A percentile compares a stretch with the other conserved stretches of the same genome.
Evolutionary conservation across 2,888 invertebrate genomes (phyloP).

Genomic region (Ferdinandea cuprea): DNA sequence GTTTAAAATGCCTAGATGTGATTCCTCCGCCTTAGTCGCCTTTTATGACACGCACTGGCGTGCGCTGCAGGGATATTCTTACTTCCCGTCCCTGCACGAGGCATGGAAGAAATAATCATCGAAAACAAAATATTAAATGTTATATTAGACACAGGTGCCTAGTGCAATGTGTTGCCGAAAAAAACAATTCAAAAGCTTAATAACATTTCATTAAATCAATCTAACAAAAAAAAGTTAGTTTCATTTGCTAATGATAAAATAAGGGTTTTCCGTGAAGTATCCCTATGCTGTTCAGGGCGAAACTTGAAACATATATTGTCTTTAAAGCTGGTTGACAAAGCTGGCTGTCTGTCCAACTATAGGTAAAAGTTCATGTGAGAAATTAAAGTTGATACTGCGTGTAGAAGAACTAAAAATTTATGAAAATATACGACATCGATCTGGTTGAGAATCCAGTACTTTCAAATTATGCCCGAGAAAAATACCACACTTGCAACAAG

Average conservation of each 20-base stretch:
- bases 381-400: slow-evolving; percentile 47
- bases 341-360: slow-evolving; percentile 34
- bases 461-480: slow-evolving; percentile 23
- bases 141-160: slow-evolving; percentile 59
- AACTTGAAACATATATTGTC: slow-evolving; percentile 24
- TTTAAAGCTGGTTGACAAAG: slow-evolving; percentile 53
- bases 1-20: too few relatives aligned
- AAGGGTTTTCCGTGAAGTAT: slow-evolving; percentile 44
- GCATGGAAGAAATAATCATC: slow-evolving; percentile 66
- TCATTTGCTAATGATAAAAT: slow-evolving; percentile 48
- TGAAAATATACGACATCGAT: slow-evolving; percentile 42
- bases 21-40: too few relatives aligned
- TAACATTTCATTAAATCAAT: slow-evolving; percentile 12
- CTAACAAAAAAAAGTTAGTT: slow-evolving; percentile 33
- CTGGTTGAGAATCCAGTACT: slow-evolving; percentile 30
- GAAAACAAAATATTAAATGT: slow-evolving; percentile 63
- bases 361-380: slow-evolving; percentile 56
- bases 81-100: too few relatives aligned
- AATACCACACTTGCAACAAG: slow-evolving; percentile 29
- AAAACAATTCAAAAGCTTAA: slow-evolving; percentile 40
- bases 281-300: slow-evolving; percentile 33
- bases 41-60: too few relatives aligned
- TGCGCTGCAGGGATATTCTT: too few relatives aligned
- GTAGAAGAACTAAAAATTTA: slow-evolving; percentile 40
- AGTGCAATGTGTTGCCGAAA: slow-evolving; percentile 60